Base-by-base conservation (phyloP, 1,140 invertebrate species). In the Drosophila willistoni region DNA sequence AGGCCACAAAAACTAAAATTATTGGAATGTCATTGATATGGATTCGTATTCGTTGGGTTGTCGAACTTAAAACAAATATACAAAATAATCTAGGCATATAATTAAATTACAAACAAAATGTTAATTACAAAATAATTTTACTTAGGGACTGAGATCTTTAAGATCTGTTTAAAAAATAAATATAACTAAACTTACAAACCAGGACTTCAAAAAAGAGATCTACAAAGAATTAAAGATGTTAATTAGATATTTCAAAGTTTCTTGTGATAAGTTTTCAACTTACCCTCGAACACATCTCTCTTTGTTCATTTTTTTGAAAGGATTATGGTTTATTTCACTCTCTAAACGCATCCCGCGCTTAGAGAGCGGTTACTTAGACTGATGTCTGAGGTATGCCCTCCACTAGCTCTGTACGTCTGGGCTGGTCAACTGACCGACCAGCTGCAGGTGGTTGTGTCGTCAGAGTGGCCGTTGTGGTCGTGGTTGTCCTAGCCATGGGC, bases 341-440 rank as follows among this genome's bases (percentile, higher is more conserved):
- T 56, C 84, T 89, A 89, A 89, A 56, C 77, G 69, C 84, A 72
- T 84, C 81, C 62, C 68, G 77, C 80, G 68, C 85, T 82, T 91
- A 91, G 86, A 91, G 83, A 91, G 86, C 81, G 33, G 86, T 91
- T 83, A 82, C 90, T 91, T 92, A 92, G 66, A 92, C 91, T 6
- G 91, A 92, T 19, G 91, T 92, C 47, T 92, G 91, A 0, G 91
- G 91, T 10, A 92, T 73, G 6, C 91, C 91, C 68, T 92, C 91
- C 34, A 92, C 82, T 51, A 92, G 70, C 19, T 91, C 89, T 9
- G 91, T 92, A 17, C 91, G 78, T n/a, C 85, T 64, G 14, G 84
- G 84, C 39, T 86, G 82, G 6, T 57, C 71, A 34, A 29, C 29
- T 7, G 29, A 29, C 29, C 29, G 0, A 29, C 29, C 29, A 29